A percentile compares a stretch with the other conserved stretches of the same genome.
Conservation (phyloP, 1,140 invertebrate species). For the Latrodectus geometricus region DNA sequence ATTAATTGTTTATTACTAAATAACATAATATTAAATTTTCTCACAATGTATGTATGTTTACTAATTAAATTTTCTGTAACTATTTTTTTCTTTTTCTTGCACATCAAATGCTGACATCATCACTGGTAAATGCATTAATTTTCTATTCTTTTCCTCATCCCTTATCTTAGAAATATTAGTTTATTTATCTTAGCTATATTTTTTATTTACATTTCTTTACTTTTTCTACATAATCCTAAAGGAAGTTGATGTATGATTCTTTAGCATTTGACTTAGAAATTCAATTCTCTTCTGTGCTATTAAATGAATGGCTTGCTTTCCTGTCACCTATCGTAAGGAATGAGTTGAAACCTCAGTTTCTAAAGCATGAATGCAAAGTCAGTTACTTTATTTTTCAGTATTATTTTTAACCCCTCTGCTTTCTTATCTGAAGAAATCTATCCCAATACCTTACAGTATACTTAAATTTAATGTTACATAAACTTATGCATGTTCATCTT, state of each 20-base stretch:
- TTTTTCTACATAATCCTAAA: slow-evolving; percentile 22
- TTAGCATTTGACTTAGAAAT: neutral
- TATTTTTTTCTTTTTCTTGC: slow-evolving; percentile 31
- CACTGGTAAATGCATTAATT: slow-evolving; percentile 33
- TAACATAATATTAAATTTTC: neutral
- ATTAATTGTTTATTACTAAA: neutral
- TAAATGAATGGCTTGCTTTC: neutral
- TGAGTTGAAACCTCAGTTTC: neutral
- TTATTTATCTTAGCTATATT: slow-evolving; percentile 32
- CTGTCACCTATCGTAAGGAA: neutral
- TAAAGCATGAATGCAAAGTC: neutral
- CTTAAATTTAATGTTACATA: neutral
- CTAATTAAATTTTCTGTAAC: neutral
- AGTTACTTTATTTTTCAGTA: neutral
- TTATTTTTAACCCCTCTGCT: neutral
- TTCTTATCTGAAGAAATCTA: neutral
- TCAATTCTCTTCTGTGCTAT: neutral
- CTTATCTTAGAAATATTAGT: slow-evolving; percentile 12
- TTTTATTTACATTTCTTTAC: slow-evolving; percentile 31
- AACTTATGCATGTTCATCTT: slow-evolving; percentile 21
- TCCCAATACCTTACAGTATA: too few species aligned
- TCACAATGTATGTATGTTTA: neutral
- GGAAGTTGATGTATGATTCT: slow-evolving; percentile 21
- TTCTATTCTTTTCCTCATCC: slow-evolving; percentile 6
- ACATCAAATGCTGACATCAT: slow-evolving; percentile 38